Base-by-base conservation (phyloP, 1,140 invertebrate species). In the Drosophila ficusphila region DNA sequence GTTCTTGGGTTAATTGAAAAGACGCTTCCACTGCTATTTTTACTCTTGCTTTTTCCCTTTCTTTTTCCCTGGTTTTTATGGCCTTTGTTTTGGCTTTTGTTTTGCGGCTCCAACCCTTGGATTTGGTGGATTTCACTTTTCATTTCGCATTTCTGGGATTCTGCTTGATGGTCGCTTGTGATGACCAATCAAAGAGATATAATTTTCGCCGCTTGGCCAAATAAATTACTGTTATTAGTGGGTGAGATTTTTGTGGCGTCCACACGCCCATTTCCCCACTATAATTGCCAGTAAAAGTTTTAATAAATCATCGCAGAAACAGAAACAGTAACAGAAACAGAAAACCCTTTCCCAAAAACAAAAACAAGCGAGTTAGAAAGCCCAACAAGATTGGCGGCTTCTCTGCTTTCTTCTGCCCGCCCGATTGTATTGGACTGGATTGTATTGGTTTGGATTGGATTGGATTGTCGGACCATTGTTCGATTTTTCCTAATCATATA, bases 401-500 rank as follows among this genome's bases (percentile, higher is more conserved):
- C 53, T 60, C 67, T 34, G 42, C 68, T 73, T 62, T 62, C 68
- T 73, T 62, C 31, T 73, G 14, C 33, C 42, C 36, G 57, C 36
- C 27, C 49, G 33, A 73, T 47, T 44, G 29, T 56, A 41, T 64
- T 64, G 53, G 18, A 47, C 38, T 56, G 46, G 27, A 49, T 23
- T n/a, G 6, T 34, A 7, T 53, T 31, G 29, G 36, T 19, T 38
- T 60, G 51, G 23, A 60, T 60, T 57, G 27, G 58, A 62, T 62
- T 60, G 36, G 61, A 51, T 75, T 53, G 36, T 29, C 19, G 70
- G 44, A 41, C 60, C 81, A 88, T 86, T 86, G 81, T 86, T 86
- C 81, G 82, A 88, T 88, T 86, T 85, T 86, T 81, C 82, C 81
- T 86, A 86, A 86, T 86, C 82, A 85, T 85, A 85, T 85, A 83